A percentile compares a stretch with the other conserved stretches of the same genome.
Conservation (phyloP, 2,797 vertebrate species). For the Acanthopagrus latus region DNA sequence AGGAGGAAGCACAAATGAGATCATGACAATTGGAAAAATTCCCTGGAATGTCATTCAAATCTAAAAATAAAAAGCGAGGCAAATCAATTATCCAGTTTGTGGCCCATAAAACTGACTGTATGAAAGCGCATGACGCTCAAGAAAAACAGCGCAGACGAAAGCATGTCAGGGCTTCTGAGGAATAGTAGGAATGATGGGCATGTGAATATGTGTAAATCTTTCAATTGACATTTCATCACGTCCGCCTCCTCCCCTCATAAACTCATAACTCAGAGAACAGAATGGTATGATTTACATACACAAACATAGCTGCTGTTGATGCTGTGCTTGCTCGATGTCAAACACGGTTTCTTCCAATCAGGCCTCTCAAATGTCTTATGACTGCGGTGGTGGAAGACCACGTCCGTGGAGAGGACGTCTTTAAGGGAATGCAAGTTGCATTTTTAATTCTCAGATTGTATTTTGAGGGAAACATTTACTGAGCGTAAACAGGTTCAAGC, state of each 20-base stretch:
- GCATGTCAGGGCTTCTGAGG: slow-evolving; percentile 57
- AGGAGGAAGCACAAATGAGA: slow-evolving; percentile 77
- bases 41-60: slow-evolving; percentile 82
- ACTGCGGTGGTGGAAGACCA: slow-evolving; percentile 2
- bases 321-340: slow-evolving; percentile 38
- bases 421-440: background rate
- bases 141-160: slow-evolving; percentile 31
- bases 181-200: slow-evolving; percentile 44
- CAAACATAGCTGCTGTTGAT: slow-evolving; percentile 46
- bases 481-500: background rate
- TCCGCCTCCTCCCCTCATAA: slow-evolving; percentile 43
- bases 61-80: slow-evolving; percentile 73
- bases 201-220: slow-evolving; percentile 47
- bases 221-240: slow-evolving; percentile 61
- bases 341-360: slow-evolving; percentile 39
- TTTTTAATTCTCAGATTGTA: background rate
- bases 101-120: slow-evolving; percentile 64
- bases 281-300: slow-evolving; percentile 63
- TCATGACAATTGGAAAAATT: slow-evolving; percentile 85
- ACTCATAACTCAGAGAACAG: slow-evolving; percentile 48
- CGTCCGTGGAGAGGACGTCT: background rate
- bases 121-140: slow-evolving; percentile 40
- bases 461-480: background rate
- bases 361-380: slow-evolving; percentile 26
- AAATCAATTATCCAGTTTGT: slow-evolving; percentile 74